Evolutionary conservation across 1,140 invertebrate genomes (phyloP).

Genomic region (Drosophila pseudoobscura): DNA sequence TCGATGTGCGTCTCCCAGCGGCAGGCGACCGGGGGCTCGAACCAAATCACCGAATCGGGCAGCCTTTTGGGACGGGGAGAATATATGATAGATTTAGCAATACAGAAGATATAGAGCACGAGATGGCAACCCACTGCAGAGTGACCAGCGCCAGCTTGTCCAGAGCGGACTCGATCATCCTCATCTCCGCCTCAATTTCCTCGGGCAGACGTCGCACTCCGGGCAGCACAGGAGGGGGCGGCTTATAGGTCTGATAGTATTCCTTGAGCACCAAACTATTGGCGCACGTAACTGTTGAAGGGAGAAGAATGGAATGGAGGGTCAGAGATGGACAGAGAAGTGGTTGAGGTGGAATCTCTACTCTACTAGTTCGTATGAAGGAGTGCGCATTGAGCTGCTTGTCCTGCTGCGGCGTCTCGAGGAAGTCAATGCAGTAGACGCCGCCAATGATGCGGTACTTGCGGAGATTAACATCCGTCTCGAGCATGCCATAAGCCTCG

Average conservation of each 20-base stretch:
- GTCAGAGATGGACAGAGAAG: no score
- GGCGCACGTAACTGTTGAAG: slow-evolving; percentile 88
- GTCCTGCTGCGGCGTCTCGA: slow-evolving; percentile 87
- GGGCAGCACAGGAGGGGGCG: slow-evolving; percentile 87
- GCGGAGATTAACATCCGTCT: slow-evolving; percentile 87
- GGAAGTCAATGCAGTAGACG: slow-evolving; percentile 86
- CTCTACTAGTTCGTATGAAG: slow-evolving; percentile 75
- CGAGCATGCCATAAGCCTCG: slow-evolving; percentile 69
- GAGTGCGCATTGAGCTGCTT: slow-evolving; percentile 81
- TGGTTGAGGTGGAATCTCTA: background rate
- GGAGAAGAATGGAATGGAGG: no score
- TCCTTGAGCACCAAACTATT: slow-evolving; percentile 87
- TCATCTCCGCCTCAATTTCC: slow-evolving; percentile 91
- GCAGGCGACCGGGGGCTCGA: slow-evolving; percentile 91
- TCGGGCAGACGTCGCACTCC: slow-evolving; percentile 89
- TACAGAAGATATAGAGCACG: background rate
- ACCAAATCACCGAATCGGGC: slow-evolving; percentile 90
- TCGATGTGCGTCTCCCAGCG: slow-evolving; percentile 87
- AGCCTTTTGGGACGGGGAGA: slow-evolving; percentile 72
- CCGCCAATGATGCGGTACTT: slow-evolving; percentile 87
- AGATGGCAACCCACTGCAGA: slow-evolving; percentile 86
- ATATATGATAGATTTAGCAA: background rate
- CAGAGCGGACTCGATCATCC: slow-evolving; percentile 88
- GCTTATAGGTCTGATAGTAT: slow-evolving; percentile 88
- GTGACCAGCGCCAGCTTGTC: slow-evolving; percentile 89